phyloP scores from a whole-genome alignment of 1,140 invertebrate species.

The Centruroides vittatus region DNA sequence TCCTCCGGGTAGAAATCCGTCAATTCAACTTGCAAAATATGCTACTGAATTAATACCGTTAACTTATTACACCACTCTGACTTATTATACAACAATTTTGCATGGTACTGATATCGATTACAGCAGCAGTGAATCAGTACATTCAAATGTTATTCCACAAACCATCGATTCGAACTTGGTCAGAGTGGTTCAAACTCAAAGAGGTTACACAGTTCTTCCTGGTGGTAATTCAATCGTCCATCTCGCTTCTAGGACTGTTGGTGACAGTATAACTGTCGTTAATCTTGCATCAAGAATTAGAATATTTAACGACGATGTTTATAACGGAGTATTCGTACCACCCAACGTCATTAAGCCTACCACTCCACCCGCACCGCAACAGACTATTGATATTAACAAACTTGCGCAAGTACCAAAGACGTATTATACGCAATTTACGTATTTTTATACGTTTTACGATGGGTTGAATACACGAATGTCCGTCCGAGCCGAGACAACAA shows the following conservation, averaged over 20 bases:
- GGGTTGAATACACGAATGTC: conserved; percentile 12
- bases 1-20: not conserved
- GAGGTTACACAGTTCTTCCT: not conserved
- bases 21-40: not conserved
- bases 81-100: conserved; percentile 77
- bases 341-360: not conserved
- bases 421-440: conserved; percentile 15
- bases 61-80: conserved; percentile 60
- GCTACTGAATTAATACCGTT: conserved; percentile 20
- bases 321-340: not conserved
- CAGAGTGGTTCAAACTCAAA: conserved; percentile 2
- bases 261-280: conserved; percentile 25
- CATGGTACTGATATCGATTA: conserved; percentile 73
- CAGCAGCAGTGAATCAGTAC: conserved; percentile 11
- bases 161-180: conserved; percentile 10
- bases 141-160: conserved; percentile 12
- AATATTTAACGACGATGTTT: conserved; percentile 10
- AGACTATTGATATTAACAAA: not conserved
- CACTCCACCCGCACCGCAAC: no score
- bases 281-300: conserved; percentile 18
- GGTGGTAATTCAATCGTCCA: conserved; percentile 1
- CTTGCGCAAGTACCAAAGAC: conserved; percentile 14
- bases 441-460: conserved; percentile 21
- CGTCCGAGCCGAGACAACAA: conserved; percentile 16
- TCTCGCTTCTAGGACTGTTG: conserved; percentile 22